A percentile compares a stretch with the other conserved stretches of the same genome.
Conservation (phyloP, 2,888 invertebrate genomes). For the Nomada goodeniana region DNA sequence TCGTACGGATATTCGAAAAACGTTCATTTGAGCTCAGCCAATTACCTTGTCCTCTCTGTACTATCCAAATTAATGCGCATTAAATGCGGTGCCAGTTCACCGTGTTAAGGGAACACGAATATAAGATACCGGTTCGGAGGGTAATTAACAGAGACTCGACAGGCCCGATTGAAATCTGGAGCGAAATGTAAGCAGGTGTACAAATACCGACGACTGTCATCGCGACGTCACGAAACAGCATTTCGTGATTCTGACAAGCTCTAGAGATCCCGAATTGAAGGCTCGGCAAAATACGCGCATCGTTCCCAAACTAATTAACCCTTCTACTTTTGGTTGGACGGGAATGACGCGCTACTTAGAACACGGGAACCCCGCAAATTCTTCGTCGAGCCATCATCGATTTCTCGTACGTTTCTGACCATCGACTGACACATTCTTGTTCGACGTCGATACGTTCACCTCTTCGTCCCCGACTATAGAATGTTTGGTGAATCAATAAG, state of each 20-base stretch:
- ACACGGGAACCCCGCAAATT: conserved; percentile 69
- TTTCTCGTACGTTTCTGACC: conserved; percentile 6
- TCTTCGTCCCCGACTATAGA: conserved; percentile 13
- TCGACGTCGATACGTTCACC: conserved; percentile 63
- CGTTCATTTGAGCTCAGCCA: neutral
- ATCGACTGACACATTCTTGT: too few relatives aligned
- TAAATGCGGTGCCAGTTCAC: neutral
- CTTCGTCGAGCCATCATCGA: conserved; percentile 32
- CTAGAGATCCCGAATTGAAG: conserved; percentile 13
- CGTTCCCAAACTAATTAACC: conserved; percentile 30
- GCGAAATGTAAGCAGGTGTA: conserved; percentile 6
- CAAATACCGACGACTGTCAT: neutral
- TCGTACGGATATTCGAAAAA: too few relatives aligned
- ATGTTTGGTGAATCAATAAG: conserved; percentile 49
- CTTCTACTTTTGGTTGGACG: too few relatives aligned
- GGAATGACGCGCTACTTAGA: conserved; percentile 45
- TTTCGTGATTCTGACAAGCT: neutral
- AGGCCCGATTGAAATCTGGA: conserved; percentile 18
- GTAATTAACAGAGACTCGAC: conserved; percentile 13
- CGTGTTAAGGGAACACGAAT: neutral
- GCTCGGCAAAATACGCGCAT: conserved; percentile 43
- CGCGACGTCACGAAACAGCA: conserved; percentile 14
- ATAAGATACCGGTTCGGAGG: neutral
- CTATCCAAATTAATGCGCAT: neutral
- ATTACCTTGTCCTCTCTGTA: neutral